A percentile compares a stretch with the other conserved stretches of the same genome.
These are phyloP conservation scores for Setophaga kirtlandii DNA, from an alignment of 2,113 vertebrate genomes.

Conservation along the genomic window DNA sequence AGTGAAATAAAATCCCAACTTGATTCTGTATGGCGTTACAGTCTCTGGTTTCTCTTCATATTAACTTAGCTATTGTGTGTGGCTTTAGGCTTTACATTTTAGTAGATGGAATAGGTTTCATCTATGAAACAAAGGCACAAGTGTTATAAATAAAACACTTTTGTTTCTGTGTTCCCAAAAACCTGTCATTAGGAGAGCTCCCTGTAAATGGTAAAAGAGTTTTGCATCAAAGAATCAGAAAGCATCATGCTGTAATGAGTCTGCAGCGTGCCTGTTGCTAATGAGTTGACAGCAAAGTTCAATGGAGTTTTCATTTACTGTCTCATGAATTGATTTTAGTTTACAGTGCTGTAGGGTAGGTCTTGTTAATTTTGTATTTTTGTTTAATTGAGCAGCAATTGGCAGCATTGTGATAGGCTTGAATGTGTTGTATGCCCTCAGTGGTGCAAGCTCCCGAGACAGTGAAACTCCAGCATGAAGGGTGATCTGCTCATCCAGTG, in stretches of 20 bases:
- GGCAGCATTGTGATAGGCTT: neutral
- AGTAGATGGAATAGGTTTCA: neutral
- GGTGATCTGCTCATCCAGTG: neutral
- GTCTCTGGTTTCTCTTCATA: neutral
- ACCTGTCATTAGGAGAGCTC: neutral
- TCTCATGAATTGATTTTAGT: neutral
- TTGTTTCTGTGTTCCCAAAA: neutral
- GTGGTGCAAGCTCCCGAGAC: neutral
- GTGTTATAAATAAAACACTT: neutral
- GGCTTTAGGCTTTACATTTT: neutral
- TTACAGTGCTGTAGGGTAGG: neutral
- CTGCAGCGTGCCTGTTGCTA: neutral
- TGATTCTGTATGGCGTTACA: neutral
- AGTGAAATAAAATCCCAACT: neutral
- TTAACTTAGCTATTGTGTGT: neutral
- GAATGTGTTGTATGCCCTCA: neutral
- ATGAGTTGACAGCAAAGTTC: neutral
- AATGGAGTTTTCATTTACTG: neutral
- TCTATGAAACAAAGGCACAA: neutral
- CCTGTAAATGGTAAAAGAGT: neutral
- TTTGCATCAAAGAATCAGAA: neutral
- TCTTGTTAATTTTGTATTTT: neutral
- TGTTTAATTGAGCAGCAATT: neutral
- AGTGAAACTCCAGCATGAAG: neutral
- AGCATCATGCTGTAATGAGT: neutral